Conservation (phyloP, 2,113 vertebrate species). For the Chaetodon auriga region DNA sequence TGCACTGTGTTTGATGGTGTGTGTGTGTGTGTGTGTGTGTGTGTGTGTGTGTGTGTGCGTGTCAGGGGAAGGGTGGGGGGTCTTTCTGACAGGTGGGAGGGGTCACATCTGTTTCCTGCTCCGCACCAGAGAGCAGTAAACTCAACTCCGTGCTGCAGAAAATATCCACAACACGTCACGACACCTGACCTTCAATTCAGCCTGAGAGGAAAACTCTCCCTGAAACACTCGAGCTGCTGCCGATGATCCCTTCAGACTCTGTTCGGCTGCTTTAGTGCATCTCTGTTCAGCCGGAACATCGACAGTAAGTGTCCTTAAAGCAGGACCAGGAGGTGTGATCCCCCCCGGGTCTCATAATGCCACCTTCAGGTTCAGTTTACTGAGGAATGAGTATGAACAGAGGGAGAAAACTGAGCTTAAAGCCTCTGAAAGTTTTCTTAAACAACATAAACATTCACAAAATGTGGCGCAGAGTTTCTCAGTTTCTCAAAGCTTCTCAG, state of each 20-base stretch:
- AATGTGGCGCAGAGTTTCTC: no score
- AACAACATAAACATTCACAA: not conserved
- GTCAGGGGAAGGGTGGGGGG: conserved; percentile 59
- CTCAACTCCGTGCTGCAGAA: conserved; percentile 14
- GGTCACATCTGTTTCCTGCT: conserved; percentile 82
- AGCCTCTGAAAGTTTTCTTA: not conserved
- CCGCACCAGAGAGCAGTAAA: conserved; percentile 48
- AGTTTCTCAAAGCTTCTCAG: no score
- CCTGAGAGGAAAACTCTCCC: conserved; percentile 39
- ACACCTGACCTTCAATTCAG: conserved; percentile 37
- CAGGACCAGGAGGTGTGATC: not conserved
- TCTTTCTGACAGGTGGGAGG: conserved; percentile 73
- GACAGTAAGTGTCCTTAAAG: not conserved
- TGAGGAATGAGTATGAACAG: not conserved
- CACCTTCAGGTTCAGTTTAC: not conserved
- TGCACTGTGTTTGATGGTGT: conserved; percentile 13
- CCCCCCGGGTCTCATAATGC: not conserved
- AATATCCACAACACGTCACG: conserved; percentile 23
- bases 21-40: conserved; percentile 4
- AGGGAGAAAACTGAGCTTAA: not conserved
- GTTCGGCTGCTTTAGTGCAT: not conserved
- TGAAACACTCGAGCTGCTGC: not conserved
- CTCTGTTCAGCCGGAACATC: not conserved
- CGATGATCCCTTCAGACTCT: not conserved
- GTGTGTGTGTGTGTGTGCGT: conserved; percentile 7